These are phyloP conservation scores for Oligia strigilis DNA, from an alignment of 2,888 invertebrate genomes.

Conservation along the genomic window DNA sequence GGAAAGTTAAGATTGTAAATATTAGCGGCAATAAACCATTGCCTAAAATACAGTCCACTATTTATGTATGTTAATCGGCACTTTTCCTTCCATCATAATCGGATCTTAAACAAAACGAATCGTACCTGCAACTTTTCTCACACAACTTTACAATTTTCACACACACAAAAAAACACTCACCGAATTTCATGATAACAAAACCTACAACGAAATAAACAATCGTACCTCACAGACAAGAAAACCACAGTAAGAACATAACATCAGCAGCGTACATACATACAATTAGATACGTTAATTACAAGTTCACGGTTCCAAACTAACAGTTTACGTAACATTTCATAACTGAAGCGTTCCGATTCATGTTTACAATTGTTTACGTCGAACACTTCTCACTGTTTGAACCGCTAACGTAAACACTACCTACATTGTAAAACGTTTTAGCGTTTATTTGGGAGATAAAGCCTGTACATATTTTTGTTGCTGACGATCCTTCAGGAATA, in stretches of 20 bases:
- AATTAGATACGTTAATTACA: conserved; percentile 63
- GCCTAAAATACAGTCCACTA: background rate
- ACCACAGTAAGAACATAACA: conserved; percentile 29
- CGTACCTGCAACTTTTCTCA: background rate
- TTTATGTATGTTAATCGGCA: background rate
- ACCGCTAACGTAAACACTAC: conserved; percentile 30
- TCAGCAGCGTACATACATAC: conserved; percentile 26
- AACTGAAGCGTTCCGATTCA: conserved; percentile 44
- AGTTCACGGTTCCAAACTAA: conserved; percentile 67
- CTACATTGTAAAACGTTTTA: conserved; percentile 12
- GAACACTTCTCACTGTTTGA: conserved; percentile 29
- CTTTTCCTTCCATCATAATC: background rate
- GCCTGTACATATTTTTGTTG: too few species aligned
- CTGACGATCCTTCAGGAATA: too few species aligned
- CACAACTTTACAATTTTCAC: background rate
- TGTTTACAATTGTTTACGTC: conserved; percentile 48
- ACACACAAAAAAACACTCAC: conserved; percentile 23
- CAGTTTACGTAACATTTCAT: conserved; percentile 54
- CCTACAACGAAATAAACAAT: conserved; percentile 6
- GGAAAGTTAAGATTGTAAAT: too few species aligned
- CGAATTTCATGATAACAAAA: conserved; percentile 36
- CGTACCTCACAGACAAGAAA: conserved; percentile 17
- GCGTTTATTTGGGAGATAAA: too few species aligned
- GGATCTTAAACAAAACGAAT: background rate
- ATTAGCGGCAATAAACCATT: too few species aligned